Conservation (phyloP, 2,888 invertebrate species). For the Linnaemya vulpina region DNA sequence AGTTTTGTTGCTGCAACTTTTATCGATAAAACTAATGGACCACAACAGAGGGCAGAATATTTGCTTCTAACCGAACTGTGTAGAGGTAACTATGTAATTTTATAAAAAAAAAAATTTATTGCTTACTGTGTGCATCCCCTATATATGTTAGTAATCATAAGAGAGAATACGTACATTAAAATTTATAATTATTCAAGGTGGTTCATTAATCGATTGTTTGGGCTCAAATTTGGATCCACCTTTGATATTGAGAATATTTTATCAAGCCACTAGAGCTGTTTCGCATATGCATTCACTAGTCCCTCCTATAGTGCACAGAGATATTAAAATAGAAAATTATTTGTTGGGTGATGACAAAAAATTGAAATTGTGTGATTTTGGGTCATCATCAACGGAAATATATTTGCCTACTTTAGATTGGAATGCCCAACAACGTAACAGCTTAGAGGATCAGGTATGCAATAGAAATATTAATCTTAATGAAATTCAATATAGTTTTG, state of each 20-base stretch:
- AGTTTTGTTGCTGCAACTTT: slow-evolving; percentile 93
- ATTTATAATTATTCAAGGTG: slow-evolving; percentile 76
- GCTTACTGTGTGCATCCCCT: too few relatives aligned
- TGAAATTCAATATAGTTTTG: background rate
- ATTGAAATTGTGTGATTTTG: slow-evolving; percentile 98
- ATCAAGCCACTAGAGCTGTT: slow-evolving; percentile 95
- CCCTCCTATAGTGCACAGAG: slow-evolving; percentile 96
- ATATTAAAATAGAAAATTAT: slow-evolving; percentile 98
- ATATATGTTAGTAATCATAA: too few relatives aligned
- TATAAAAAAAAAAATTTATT: too few relatives aligned
- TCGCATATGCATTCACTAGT: slow-evolving; percentile 96
- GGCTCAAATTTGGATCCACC: slow-evolving; percentile 81
- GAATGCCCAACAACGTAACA: slow-evolving; percentile 95
- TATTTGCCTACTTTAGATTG: slow-evolving; percentile 93
- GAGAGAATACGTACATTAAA: background rate
- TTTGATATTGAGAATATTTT: slow-evolving; percentile 92
- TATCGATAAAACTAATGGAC: slow-evolving; percentile 90
- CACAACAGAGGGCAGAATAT: slow-evolving; percentile 94
- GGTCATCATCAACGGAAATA: slow-evolving; percentile 94
- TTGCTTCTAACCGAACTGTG: slow-evolving; percentile 96
- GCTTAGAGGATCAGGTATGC: slow-evolving; percentile 95
- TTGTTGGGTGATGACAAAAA: slow-evolving; percentile 92
- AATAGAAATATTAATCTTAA: background rate
- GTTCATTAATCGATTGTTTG: slow-evolving; percentile 81
- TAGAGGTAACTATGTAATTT: slow-evolving; percentile 85